Conservation (phyloP, 1,140 invertebrate species). For the Diuraphis noxia region DNA sequence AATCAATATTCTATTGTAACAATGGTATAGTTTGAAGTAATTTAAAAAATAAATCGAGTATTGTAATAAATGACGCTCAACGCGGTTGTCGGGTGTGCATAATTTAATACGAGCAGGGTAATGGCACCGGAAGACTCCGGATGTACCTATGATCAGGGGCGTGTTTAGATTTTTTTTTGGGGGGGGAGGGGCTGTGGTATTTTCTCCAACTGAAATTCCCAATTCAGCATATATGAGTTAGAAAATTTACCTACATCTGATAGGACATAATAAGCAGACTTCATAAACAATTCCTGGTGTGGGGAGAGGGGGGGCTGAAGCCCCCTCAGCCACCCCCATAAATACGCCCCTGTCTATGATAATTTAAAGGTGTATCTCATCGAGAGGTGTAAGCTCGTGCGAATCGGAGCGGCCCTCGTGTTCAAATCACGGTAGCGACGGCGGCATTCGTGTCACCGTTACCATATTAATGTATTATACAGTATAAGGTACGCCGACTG, state of each 20-base stretch:
- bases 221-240: no score
- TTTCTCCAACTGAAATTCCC: no score
- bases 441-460: background rate
- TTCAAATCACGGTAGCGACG: background rate
- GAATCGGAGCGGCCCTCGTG: background rate
- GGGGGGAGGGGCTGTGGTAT: no score
- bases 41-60: background rate
- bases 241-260: no score
- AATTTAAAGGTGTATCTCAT: background rate
- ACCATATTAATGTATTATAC: background rate
- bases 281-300: no score
- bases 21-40: no score
- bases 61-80: background rate
- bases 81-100: background rate
- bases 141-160: background rate
- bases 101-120: background rate
- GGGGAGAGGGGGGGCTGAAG: no score
- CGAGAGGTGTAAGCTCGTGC: background rate
- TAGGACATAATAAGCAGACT: no score
- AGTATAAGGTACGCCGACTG: background rate
- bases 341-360: no score
- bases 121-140: background rate
- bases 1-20: background rate
- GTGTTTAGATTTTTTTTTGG: no score
- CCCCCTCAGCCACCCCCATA: no score